These are phyloP conservation scores for Paratrypauchen microcephalus DNA, from an alignment of 2,797 vertebrate genomes.

Conservation along the genomic window DNA sequence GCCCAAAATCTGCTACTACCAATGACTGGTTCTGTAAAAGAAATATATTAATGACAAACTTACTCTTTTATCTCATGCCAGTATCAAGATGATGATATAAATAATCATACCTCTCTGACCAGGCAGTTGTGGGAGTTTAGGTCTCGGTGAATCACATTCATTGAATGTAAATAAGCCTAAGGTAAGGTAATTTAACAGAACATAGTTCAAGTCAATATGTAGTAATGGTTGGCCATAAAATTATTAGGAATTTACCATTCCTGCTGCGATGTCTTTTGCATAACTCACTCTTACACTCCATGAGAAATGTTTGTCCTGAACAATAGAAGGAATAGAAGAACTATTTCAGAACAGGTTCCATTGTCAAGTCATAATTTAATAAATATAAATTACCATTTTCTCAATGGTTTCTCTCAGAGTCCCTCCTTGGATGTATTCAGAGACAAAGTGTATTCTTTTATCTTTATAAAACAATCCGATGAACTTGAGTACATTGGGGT, in stretches of 20 bases:
- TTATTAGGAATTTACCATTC: conserved; percentile 83
- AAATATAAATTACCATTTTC: conserved; percentile 83
- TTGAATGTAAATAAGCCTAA: conserved; percentile 95
- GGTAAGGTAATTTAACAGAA: conserved; percentile 25
- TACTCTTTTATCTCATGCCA: not conserved
- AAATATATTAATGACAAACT: not conserved
- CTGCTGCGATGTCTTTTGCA: conserved; percentile 92
- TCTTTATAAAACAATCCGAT: conserved; percentile 97
- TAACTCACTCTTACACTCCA: conserved; percentile 92
- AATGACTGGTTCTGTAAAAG: conserved; percentile 86
- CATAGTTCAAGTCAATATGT: not conserved
- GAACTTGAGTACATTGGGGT: conserved; percentile 95
- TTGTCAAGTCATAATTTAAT: not conserved
- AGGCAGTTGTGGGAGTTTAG: conserved; percentile 98
- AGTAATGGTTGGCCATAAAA: conserved; percentile 2
- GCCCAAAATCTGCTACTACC: conserved; percentile 95
- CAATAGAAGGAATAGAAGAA: conserved; percentile 16
- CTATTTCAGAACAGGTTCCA: not conserved
- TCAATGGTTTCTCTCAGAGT: conserved; percentile 88
- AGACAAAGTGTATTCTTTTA: conserved; percentile 93
- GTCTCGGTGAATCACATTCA: conserved; percentile 97
- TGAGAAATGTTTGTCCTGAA: conserved; percentile 85
- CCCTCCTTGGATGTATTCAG: conserved; percentile 94
- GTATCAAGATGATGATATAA: not conserved
- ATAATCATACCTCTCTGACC: conserved; percentile 84